Conservation (phyloP, 2,888 invertebrate species). For the Calliphora vomitoria region DNA sequence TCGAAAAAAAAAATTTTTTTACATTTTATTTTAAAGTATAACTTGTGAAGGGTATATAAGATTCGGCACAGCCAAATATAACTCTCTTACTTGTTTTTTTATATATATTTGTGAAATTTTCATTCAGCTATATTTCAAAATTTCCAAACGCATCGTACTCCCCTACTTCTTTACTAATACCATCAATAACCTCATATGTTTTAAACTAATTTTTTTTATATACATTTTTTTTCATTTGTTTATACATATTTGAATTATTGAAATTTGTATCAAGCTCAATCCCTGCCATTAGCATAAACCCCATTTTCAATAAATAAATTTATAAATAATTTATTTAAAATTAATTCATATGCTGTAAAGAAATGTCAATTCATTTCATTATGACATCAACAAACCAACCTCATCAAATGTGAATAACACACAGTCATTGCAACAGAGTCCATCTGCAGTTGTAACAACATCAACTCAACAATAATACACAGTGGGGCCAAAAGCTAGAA, state of each 20-base stretch:
- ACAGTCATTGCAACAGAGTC: neutral
- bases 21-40: too few relatives aligned
- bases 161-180: neutral
- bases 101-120: too few relatives aligned
- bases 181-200: neutral
- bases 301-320: constrained; percentile 35
- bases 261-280: constrained; percentile 2
- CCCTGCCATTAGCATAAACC: constrained; percentile 4
- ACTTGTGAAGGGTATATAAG: too few relatives aligned
- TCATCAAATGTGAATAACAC: neutral
- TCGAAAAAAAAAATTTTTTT: too few relatives aligned
- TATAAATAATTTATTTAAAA: constrained; percentile 64
- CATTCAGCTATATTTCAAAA: too few relatives aligned
- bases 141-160: neutral
- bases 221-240: neutral
- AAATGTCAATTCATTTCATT: constrained; percentile 66
- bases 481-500: too few relatives aligned
- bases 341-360: constrained; percentile 61
- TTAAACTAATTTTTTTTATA: neutral
- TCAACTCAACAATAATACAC: too few relatives aligned
- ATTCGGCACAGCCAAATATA: too few relatives aligned
- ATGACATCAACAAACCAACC: constrained; percentile 31
- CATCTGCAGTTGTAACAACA: neutral
- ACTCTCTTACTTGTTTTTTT: too few relatives aligned
- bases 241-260: neutral